A percentile compares a stretch with the other conserved stretches of the same genome.
These are phyloP conservation scores for Pheucticus melanocephalus DNA, from an alignment of 2,113 vertebrate genomes.

Conservation along the genomic window DNA sequence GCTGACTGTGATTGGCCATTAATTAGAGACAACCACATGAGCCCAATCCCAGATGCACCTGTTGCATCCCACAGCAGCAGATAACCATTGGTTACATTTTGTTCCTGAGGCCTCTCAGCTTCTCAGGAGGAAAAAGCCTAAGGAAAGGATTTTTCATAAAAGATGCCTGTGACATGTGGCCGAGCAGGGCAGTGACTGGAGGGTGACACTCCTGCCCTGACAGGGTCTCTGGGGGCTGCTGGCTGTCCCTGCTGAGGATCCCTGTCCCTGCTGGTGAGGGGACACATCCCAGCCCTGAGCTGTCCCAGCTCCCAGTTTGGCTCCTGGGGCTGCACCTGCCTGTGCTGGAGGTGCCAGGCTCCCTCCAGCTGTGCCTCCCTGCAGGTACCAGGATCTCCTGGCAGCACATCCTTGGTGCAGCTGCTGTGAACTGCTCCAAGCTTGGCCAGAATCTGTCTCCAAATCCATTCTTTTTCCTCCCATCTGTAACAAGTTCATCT, in stretches of 20 bases:
- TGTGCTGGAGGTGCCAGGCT: neutral
- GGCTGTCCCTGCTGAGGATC: neutral
- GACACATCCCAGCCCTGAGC: neutral
- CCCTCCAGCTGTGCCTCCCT: neutral
- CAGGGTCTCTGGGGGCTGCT: neutral
- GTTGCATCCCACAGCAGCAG: too few species aligned
- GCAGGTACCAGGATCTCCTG: too few species aligned
- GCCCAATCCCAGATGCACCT: too few species aligned
- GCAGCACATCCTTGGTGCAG: neutral
- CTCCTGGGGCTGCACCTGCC: neutral
- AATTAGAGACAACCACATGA: too few species aligned
- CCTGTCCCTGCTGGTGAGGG: neutral
- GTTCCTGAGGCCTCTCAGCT: too few species aligned
- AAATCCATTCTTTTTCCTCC: fast-evolving
- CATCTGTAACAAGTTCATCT: neutral
- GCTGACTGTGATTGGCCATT: too few species aligned
- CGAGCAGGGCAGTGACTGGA: neutral
- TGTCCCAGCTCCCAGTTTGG: neutral
- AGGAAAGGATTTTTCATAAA: too few species aligned
- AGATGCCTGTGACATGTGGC: neutral
- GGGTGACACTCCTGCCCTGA: neutral
- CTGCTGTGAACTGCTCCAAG: neutral
- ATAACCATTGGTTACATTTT: too few species aligned
- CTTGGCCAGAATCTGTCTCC: neutral
- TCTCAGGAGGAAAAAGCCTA: too few species aligned